A percentile compares a stretch with the other conserved stretches of the same genome.
Conservation (phyloP, 1,140 invertebrate genomes). For the Ladona fulva region DNA sequence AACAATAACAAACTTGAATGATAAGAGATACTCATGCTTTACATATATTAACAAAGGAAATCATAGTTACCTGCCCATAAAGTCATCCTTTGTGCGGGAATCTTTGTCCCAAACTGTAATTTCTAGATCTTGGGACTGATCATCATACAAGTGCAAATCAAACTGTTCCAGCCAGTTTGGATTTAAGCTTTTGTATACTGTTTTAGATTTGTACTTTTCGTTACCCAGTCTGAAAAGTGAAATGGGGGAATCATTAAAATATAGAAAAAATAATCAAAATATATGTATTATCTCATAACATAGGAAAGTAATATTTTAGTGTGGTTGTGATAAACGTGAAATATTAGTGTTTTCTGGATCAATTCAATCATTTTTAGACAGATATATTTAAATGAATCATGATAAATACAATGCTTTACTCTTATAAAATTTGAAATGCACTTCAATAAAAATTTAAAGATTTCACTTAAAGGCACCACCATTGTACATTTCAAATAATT, state of each 20-base stretch:
- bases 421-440: too few relatives aligned
- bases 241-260: constrained; percentile 12
- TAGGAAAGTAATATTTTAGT: too few relatives aligned
- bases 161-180: constrained; percentile 96
- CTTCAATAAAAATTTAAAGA: too few relatives aligned
- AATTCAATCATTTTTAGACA: too few relatives aligned
- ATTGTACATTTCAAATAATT: constrained; percentile 7
- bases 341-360: too few relatives aligned
- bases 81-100: constrained; percentile 69
- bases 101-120: constrained; percentile 87
- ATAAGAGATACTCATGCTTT: too few relatives aligned
- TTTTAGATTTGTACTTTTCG: constrained; percentile 97
- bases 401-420: too few relatives aligned
- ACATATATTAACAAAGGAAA: too few relatives aligned
- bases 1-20: too few relatives aligned
- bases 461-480: background rate
- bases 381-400: too few relatives aligned
- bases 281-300: background rate
- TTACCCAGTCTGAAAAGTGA: constrained; percentile 67
- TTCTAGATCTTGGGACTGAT: constrained; percentile 75
- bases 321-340: too few relatives aligned
- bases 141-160: constrained; percentile 91
- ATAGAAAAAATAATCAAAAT: background rate
- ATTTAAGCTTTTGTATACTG: constrained; percentile 70
- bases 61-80: constrained; percentile 61